Evolutionary conservation across 92 coral and sea anemone genomes (phyloP).

Genomic region (Anthopleura xanthogrammica): DNA sequence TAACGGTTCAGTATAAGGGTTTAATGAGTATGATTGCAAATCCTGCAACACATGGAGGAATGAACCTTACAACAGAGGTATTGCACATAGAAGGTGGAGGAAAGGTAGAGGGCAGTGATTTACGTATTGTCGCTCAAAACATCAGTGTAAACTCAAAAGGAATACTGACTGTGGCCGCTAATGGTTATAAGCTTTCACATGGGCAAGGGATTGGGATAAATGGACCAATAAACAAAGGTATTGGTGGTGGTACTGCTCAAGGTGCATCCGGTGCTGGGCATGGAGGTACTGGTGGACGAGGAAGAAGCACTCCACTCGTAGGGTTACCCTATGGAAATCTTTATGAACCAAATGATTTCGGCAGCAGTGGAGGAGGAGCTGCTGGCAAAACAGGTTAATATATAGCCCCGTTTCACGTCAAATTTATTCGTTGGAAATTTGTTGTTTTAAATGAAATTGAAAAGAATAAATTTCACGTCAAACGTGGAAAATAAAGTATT

Average conservation of each 20-base stretch:
- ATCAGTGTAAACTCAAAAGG: slow-evolving; percentile 64
- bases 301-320: slow-evolving; percentile 29
- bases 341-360: slow-evolving; percentile 70
- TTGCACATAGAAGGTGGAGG: slow-evolving; percentile 76
- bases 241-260: slow-evolving; percentile 47
- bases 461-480: too few species aligned
- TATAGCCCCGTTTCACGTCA: too few species aligned
- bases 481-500: too few species aligned
- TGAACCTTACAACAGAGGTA: slow-evolving; percentile 56
- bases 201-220: slow-evolving; percentile 45
- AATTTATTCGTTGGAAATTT: too few species aligned
- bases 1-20: slow-evolving; percentile 65
- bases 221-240: slow-evolving; percentile 58
- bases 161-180: slow-evolving; percentile 40
- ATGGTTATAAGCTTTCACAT: slow-evolving; percentile 52
- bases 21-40: slow-evolving; percentile 49
- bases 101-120: slow-evolving; percentile 53
- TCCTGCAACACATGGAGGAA: slow-evolving; percentile 61
- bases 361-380: slow-evolving; percentile 72
- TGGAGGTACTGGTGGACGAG: slow-evolving; percentile 78
- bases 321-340: slow-evolving; percentile 67
- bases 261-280: slow-evolving; percentile 78
- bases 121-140: slow-evolving; percentile 46
- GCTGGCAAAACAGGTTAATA: slow-evolving; percentile 51
- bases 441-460: too few species aligned